Percentiles rank a stretch among this genome's conserved stretches.
Conservation (phyloP, 1,140 invertebrate species). For the Chionoecetes opilio region DNA sequence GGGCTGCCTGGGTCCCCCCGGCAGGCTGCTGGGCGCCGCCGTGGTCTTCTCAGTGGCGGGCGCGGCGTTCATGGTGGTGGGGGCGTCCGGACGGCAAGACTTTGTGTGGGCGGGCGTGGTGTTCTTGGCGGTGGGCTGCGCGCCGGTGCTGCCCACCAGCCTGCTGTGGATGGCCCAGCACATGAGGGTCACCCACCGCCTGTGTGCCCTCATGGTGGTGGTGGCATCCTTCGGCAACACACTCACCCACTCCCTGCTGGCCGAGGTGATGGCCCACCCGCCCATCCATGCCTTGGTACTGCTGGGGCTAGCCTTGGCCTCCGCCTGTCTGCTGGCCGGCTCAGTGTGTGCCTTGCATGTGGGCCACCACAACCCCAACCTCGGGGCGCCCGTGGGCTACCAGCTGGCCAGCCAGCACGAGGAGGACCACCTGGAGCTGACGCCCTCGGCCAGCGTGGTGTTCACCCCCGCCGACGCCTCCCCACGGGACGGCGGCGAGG, state of each 20-base stretch:
- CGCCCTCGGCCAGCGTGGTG: conserved; percentile 61
- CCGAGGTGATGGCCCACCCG: conserved; percentile 67
- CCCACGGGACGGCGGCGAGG: conserved; percentile 75
- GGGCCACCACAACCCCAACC: conserved; percentile 71
- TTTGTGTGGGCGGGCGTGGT: conserved; percentile 83
- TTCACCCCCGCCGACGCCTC: conserved; percentile 66
- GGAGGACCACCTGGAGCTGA: conserved; percentile 81
- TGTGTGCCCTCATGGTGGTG: conserved; percentile 85
- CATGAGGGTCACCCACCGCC: conserved; percentile 85
- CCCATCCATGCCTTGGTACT: conserved; percentile 75
- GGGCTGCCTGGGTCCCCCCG: conserved; percentile 83
- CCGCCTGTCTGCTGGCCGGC: conserved; percentile 59
- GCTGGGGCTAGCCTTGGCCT: conserved; percentile 68
- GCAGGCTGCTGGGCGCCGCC: conserved; percentile 83
- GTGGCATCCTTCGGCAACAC: conserved; percentile 84
- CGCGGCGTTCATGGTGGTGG: conserved; percentile 83
- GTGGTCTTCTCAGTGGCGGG: conserved; percentile 83
- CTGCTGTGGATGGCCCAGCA: conserved; percentile 85
- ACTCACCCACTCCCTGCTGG: conserved; percentile 72
- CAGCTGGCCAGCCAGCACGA: conserved; percentile 82
- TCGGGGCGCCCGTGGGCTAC: conserved; percentile 80
- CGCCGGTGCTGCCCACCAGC: conserved; percentile 85
- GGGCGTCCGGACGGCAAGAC: conserved; percentile 82
- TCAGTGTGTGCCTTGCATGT: conserved; percentile 76
- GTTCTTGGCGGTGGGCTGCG: conserved; percentile 84